Evolutionary conservation across 2,888 invertebrate genomes (phyloP).

Genomic region (Drosophila paramelanica): DNA sequence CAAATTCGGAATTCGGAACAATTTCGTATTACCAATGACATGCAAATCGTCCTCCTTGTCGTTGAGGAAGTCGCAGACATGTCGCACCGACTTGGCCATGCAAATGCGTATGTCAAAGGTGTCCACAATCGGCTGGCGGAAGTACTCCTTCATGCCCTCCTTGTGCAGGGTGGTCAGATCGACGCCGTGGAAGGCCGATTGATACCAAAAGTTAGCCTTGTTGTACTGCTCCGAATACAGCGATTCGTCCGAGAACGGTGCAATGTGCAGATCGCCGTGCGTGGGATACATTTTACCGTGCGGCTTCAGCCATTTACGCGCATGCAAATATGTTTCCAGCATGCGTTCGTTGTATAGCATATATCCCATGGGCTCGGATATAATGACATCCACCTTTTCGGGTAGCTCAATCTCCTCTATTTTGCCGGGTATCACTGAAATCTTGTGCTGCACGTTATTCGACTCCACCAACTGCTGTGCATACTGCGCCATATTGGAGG

Average conservation of each 20-base stretch:
- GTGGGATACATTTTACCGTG: slow-evolving; percentile 98
- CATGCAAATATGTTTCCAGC: slow-evolving; percentile 99
- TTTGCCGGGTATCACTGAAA: slow-evolving; percentile 97
- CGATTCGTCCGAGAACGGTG: slow-evolving; percentile 98
- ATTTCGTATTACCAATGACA: slow-evolving; percentile 88
- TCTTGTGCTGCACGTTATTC: slow-evolving; percentile 94
- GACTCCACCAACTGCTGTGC: slow-evolving; percentile 95
- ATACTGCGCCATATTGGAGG: slow-evolving; percentile 99
- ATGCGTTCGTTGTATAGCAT: slow-evolving; percentile 99
- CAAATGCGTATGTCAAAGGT: slow-evolving; percentile 99
- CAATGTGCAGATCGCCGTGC: slow-evolving; percentile 97
- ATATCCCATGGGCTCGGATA: slow-evolving; percentile 99
- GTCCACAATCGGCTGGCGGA: slow-evolving; percentile 98
- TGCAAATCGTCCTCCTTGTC: slow-evolving; percentile 97
- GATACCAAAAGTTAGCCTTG: slow-evolving; percentile 99
- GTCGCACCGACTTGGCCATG: slow-evolving; percentile 96
- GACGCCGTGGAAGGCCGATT: slow-evolving; percentile 98
- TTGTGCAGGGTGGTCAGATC: slow-evolving; percentile 96
- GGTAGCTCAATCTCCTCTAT: slow-evolving; percentile 99
- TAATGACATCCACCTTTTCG: slow-evolving; percentile 97
- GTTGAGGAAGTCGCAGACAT: slow-evolving; percentile 96
- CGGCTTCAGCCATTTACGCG: slow-evolving; percentile 98
- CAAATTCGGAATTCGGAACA: neutral
- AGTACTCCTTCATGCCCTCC: slow-evolving; percentile 98
- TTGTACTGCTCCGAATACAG: slow-evolving; percentile 99